Evolutionary conservation across 2,797 vertebrate species (phyloP).

Genomic region (Psittacula echo): DNA sequence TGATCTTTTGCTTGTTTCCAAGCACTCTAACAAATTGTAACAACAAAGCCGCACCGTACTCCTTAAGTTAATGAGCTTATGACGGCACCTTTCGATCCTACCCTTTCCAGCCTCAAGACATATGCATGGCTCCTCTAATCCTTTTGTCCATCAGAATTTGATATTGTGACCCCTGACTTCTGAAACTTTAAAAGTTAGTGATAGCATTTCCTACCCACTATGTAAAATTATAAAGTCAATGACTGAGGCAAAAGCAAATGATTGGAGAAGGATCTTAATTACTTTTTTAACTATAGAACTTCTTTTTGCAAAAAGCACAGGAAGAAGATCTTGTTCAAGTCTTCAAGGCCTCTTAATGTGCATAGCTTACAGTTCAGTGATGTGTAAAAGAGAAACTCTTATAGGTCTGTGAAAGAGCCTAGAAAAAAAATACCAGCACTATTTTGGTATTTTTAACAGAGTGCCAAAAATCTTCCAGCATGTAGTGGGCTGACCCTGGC

Average conservation of each 20-base stretch:
- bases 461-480: not conserved
- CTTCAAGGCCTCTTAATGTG: not conserved
- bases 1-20: conserved; percentile 57
- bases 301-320: not conserved
- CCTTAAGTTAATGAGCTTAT: not conserved
- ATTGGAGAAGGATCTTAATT: not conserved
- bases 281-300: not conserved
- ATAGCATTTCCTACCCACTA: not conserved
- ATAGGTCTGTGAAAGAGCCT: not conserved
- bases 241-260: not conserved
- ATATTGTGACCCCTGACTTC: not conserved
- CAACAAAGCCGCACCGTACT: conserved; percentile 18
- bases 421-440: not conserved
- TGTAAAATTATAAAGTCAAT: not conserved
- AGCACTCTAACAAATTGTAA: conserved; percentile 29
- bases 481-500: not conserved
- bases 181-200: not conserved
- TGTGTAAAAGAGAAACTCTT: not conserved
- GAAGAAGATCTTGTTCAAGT: not conserved
- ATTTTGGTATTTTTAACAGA: not conserved
- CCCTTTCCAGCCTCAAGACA: not conserved
- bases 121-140: not conserved
- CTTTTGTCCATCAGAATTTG: conserved; percentile 7
- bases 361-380: not conserved
- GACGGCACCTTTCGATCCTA: not conserved